A percentile compares a stretch with the other conserved stretches of the same genome.
Conservation (phyloP, 2,113 vertebrate genomes). For the Paradoxurus hermaphroditus region DNA sequence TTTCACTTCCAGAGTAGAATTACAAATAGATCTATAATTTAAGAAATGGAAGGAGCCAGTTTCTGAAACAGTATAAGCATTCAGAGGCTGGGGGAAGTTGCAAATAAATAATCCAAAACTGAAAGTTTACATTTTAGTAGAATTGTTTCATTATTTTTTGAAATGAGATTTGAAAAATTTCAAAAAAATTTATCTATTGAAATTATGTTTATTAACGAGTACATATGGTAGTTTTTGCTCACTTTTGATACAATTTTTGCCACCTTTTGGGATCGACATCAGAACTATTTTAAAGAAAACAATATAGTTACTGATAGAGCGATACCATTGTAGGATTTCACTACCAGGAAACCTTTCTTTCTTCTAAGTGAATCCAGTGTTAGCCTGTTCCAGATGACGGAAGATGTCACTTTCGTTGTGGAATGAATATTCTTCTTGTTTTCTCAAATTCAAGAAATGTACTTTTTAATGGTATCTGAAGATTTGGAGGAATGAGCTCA, state of each 20-base stretch:
- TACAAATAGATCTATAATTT: neutral
- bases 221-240: neutral
- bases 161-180: neutral
- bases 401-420: neutral
- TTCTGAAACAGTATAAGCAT: neutral
- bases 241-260: neutral
- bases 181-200: neutral
- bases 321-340: neutral
- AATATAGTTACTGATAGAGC: neutral
- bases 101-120: neutral
- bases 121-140: neutral
- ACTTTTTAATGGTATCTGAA: neutral
- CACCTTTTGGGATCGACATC: neutral
- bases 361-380: neutral
- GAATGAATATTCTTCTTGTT: neutral
- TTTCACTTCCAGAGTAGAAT: constrained; percentile 1
- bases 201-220: neutral
- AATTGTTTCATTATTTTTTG: neutral
- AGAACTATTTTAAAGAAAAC: neutral
- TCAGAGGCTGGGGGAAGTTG: neutral
- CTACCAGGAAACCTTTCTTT: neutral
- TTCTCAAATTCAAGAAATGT: neutral
- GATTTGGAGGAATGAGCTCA: neutral
- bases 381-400: neutral
- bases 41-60: neutral